Evolutionary conservation across 2,888 invertebrate species (phyloP).

Genomic region (Chymomyza caudatula): DNA sequence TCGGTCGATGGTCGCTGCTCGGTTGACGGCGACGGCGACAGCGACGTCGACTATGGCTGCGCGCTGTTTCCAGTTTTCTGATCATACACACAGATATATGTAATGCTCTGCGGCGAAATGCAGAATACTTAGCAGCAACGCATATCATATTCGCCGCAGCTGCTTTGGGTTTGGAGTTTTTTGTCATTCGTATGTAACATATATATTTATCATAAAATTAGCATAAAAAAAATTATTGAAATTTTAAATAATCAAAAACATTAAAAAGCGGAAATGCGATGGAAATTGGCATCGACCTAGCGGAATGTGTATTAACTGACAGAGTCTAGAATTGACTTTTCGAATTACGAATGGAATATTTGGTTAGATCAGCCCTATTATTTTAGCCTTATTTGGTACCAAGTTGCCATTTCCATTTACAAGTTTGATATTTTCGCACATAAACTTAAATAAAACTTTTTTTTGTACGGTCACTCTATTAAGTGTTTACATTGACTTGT

Average conservation of each 20-base stretch:
- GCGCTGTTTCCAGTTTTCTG: slow-evolving; percentile 55
- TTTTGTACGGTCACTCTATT: no score
- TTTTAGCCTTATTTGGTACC: no score
- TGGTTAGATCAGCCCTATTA: no score
- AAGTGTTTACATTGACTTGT: no score
- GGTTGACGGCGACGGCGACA: background rate
- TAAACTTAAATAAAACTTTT: no score
- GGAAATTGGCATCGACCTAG: background rate
- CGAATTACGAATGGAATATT: background rate
- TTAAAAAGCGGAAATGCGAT: background rate
- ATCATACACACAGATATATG: slow-evolving; percentile 4
- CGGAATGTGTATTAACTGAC: background rate
- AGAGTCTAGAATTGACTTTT: background rate
- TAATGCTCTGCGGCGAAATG: background rate
- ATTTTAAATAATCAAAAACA: background rate
- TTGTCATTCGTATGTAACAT: no score
- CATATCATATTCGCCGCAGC: slow-evolving; percentile 28
- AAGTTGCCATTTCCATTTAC: no score
- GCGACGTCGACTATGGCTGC: slow-evolving; percentile 6
- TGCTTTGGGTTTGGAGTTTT: background rate
- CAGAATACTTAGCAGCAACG: slow-evolving; percentile 4
- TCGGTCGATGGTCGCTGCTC: slow-evolving; percentile 11
- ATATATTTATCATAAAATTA: background rate
- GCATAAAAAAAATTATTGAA: background rate
- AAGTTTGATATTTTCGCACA: no score